Base-by-base conservation (phyloP, 2,113 vertebrate genomes). In the Cyprinodon brontotheroides region DNA sequence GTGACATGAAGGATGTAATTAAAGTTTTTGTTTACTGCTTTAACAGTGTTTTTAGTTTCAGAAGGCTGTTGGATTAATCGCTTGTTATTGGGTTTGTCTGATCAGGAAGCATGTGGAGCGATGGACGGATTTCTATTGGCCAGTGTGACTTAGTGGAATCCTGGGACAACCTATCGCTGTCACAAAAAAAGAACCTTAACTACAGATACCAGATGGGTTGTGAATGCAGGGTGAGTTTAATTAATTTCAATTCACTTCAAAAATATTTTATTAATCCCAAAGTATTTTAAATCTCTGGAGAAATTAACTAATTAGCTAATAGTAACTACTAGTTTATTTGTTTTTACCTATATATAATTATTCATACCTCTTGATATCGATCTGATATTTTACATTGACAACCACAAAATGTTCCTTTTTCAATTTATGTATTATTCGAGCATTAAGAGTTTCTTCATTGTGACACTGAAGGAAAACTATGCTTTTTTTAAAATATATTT, bases 131-230 rank as follows among this genome's bases (percentile, higher is more conserved):
- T 83, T 91, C 93, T 66, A 94, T 98, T 79, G 94, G 95, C 50
- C 89, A 97, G 77, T 99, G 98, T 85, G 96, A 97, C 92, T 95
- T 97, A 68, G 93, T 96, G 12, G 93, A 96, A 72, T 94, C 93
- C 0, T 99, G 97, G 98, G 95, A 98, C 65, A 94, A 95, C 66
- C 85, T 99, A 39, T 95, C 96, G 37, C 72, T 95, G 75, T 94
- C 95, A 29, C 96, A 98, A 84, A 98, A 94, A 90, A 95, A 96
- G 87, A 96, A 95, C 79, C 95, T 99, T 67, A 96, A 97, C 82
- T 95, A 97, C 86, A 94, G 94, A 90, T 98, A 98, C 87, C 94
- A 96, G 83, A 95, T 94, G 92, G 97, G 97, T 88, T 98, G 97
- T 74, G 94, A 94, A 78, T 99, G 97, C 93, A 95, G 93, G 90